Conservation (phyloP, 2,888 invertebrate species). For the Subacronicta megacephala region DNA sequence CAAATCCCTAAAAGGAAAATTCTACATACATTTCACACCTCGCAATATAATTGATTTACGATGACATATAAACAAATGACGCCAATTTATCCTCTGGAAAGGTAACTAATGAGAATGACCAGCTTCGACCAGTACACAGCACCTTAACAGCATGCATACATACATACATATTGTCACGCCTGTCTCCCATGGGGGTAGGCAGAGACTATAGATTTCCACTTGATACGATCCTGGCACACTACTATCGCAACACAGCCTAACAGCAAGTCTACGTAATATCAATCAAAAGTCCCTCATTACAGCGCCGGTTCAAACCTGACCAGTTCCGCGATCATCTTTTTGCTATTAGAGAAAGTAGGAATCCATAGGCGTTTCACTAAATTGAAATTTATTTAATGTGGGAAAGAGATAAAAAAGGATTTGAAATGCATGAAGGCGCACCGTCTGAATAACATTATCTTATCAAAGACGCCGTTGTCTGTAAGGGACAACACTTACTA, state of each 20-base stretch:
- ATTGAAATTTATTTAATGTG: conserved; percentile 53
- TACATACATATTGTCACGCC: too few species aligned
- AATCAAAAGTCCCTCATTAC: conserved; percentile 60
- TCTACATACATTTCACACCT: conserved; percentile 16
- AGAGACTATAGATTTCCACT: too few species aligned
- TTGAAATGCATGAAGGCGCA: conserved; percentile 27
- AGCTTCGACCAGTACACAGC: conserved; percentile 18
- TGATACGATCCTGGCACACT: too few species aligned
- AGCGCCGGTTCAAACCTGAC: conserved; percentile 36
- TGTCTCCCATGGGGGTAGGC: too few species aligned
- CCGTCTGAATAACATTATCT: conserved; percentile 22
- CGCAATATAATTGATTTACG: conserved; percentile 36
- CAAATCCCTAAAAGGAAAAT: conserved; percentile 3
- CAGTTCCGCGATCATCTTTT: conserved; percentile 58
- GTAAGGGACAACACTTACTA: conserved; percentile 2
- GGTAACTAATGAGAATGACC: conserved; percentile 20
- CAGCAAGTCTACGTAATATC: conserved; percentile 46
- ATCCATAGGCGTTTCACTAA: conserved; percentile 44
- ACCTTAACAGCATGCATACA: conserved; percentile 26
- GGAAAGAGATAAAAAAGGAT: conserved; percentile 37
- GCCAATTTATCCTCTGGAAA: conserved; percentile 23
- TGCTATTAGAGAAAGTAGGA: conserved; percentile 56
- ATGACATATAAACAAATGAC: conserved; percentile 33
- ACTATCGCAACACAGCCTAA: too few species aligned
- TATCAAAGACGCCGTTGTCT: conserved; percentile 20